Evolutionary conservation across 2,888 invertebrate species (phyloP).

Genomic region (Nymphalis c-album): DNA sequence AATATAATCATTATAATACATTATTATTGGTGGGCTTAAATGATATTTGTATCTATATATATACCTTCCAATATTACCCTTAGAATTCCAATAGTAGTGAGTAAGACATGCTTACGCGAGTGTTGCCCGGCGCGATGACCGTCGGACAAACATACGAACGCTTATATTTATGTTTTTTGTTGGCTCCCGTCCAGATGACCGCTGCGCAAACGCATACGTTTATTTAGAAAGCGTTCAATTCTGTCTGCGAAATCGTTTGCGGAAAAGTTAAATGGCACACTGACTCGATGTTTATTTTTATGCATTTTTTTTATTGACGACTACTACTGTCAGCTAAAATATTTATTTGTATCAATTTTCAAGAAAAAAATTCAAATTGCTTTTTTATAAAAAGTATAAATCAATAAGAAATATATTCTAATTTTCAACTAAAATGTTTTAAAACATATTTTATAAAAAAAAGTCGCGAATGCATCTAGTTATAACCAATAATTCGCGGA

Average conservation of each 20-base stretch:
- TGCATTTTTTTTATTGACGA: conserved; percentile 16
- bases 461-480: no score
- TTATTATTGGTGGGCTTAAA: neutral
- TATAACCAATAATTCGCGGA: no score
- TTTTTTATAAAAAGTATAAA: no score
- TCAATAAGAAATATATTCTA: no score
- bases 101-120: conserved; percentile 40
- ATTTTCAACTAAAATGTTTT: no score
- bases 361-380: no score
- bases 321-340: neutral
- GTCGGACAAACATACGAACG: conserved; percentile 41
- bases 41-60: neutral
- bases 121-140: conserved; percentile 46
- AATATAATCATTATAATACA: no score
- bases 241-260: conserved; percentile 34
- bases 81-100: conserved; percentile 32
- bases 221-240: conserved; percentile 36
- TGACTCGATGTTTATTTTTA: conserved; percentile 30
- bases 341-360: neutral
- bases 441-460: no score
- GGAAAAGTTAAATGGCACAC: conserved; percentile 31
- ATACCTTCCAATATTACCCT: neutral
- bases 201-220: conserved; percentile 34
- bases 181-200: conserved; percentile 42
- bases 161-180: conserved; percentile 40